Conservation (phyloP, 2,113 vertebrate genomes). For the Sinocyclocheilus maitianheensis region DNA sequence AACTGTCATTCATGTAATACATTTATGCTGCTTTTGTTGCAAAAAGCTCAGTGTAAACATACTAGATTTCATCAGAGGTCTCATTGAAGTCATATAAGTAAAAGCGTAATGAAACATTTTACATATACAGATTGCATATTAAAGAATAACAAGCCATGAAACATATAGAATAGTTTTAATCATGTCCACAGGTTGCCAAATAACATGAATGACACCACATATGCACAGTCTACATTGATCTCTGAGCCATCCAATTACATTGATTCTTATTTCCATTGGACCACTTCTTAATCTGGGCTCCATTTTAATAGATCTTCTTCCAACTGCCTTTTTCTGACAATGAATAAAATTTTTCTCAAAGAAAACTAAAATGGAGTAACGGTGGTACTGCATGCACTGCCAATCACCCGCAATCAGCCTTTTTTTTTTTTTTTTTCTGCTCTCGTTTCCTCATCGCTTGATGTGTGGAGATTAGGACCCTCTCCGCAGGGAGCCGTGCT, state of each 20-base stretch:
- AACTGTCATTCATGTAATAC: neutral
- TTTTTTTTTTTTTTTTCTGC: constrained; percentile 52
- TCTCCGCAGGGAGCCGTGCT: constrained; percentile 72
- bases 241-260: constrained; percentile 63
- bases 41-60: neutral
- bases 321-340: constrained; percentile 75
- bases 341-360: constrained; percentile 74
- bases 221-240: constrained; percentile 39
- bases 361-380: constrained; percentile 77
- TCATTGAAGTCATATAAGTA: neutral
- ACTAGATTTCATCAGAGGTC: neutral
- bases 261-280: constrained; percentile 68
- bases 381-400: constrained; percentile 77
- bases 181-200: neutral
- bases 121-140: too few relatives aligned
- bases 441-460: constrained; percentile 70
- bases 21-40: too few relatives aligned
- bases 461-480: constrained; percentile 80
- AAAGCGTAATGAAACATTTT: neutral
- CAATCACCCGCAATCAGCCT: constrained; percentile 82
- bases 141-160: too few relatives aligned
- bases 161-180: too few relatives aligned
- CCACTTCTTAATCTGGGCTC: constrained; percentile 66
- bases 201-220: neutral
- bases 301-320: constrained; percentile 73